Percentiles rank a stretch among this genome's conserved stretches.
These are phyloP conservation scores for Anagyrus pseudococci DNA, from an alignment of 2,888 invertebrate genomes.

Conservation along the genomic window DNA sequence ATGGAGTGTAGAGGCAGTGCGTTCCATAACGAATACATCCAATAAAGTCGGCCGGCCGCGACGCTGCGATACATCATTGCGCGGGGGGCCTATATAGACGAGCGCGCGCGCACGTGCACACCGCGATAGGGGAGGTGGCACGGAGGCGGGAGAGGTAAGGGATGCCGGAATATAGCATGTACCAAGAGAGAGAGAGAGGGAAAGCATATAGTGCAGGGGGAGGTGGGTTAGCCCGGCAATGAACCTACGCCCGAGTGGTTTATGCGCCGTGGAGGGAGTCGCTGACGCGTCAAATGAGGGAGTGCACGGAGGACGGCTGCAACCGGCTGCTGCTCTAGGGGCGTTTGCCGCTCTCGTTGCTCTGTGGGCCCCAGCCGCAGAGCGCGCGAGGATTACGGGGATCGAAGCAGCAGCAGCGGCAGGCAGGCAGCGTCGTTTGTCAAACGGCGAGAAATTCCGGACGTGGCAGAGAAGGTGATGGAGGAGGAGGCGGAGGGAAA, in stretches of 20 bases:
- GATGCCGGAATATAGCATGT: background rate
- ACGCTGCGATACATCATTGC: no score
- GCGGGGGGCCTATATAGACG: no score
- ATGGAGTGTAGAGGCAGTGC: no score
- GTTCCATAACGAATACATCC: no score
- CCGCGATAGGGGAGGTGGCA: no score
- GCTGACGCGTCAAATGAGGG: constrained; percentile 11
- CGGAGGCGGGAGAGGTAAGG: no score
- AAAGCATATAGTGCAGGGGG: no score
- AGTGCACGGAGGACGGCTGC: background rate
- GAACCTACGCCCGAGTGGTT: background rate
- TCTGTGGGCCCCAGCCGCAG: background rate
- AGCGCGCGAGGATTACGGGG: background rate
- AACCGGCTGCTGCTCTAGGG: background rate
- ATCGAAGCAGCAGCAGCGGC: background rate
- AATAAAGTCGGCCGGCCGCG: no score
- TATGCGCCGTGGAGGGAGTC: background rate
- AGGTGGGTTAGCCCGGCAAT: no score
- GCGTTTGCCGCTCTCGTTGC: no score
- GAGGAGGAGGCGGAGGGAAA: background rate
- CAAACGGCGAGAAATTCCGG: constrained; percentile 20
- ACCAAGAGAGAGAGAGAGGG: no score
- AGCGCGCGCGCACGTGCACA: background rate
- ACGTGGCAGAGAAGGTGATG: background rate
- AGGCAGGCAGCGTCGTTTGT: constrained; percentile 11